A percentile compares a stretch with the other conserved stretches of the same genome.
Conservation (phyloP, 2,888 invertebrate species). For the Drosophila mimica region DNA sequence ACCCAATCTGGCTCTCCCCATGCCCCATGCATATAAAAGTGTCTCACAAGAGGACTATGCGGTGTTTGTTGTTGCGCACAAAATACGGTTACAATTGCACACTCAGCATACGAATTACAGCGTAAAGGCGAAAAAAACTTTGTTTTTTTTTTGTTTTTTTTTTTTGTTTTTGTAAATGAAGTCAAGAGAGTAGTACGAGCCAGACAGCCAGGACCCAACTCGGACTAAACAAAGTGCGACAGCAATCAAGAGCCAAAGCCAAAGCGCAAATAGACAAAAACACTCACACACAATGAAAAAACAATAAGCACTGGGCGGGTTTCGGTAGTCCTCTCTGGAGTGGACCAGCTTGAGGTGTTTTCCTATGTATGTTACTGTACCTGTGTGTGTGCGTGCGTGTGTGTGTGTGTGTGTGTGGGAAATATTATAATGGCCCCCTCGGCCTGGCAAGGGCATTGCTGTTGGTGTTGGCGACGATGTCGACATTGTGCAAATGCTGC, state of each 20-base stretch:
- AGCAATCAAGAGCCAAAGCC: conserved; percentile 70
- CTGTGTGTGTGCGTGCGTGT: conserved; percentile 13
- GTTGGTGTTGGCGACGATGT: conserved; percentile 26
- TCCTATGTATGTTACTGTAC: neutral
- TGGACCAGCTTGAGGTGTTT: conserved; percentile 37
- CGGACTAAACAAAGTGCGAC: conserved; percentile 66
- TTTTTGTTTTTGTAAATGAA: conserved; percentile 58
- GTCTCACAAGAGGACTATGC: conserved; percentile 60
- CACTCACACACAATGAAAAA: conserved; percentile 61
- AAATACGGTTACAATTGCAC: conserved; percentile 79
- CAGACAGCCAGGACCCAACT: conserved; percentile 33
- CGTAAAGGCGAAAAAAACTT: conserved; percentile 68
- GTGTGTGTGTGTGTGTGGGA: conserved; percentile 22
- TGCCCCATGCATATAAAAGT: conserved; percentile 72
- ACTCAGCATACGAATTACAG: conserved; percentile 80
- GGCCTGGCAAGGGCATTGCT: conserved; percentile 15
- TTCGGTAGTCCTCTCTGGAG: conserved; percentile 15
- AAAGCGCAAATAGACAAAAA: conserved; percentile 63
- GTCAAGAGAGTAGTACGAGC: conserved; percentile 44
- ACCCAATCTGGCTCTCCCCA: conserved; percentile 22
- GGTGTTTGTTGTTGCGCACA: conserved; percentile 49
- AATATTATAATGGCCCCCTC: conserved; percentile 64
- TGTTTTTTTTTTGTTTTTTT: neutral
- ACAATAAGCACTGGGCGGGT: conserved; percentile 66
- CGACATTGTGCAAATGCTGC: conserved; percentile 44